These are phyloP conservation scores for Alethe castanea DNA, from an alignment of 2,113 vertebrate genomes.

Conservation along the genomic window DNA sequence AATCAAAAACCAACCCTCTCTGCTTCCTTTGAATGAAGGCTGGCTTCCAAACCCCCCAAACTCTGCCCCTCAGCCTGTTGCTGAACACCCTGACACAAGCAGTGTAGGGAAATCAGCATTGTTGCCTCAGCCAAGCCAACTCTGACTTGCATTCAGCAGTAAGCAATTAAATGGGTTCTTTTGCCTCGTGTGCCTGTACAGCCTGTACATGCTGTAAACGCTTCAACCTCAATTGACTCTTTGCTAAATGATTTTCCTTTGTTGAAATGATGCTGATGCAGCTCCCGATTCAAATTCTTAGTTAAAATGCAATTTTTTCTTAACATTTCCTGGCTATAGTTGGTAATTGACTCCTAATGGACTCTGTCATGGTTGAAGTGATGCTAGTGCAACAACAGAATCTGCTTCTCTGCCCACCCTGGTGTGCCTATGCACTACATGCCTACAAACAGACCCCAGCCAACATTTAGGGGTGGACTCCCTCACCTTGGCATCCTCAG, in stretches of 20 bases:
- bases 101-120: background rate
- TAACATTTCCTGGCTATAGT: slow-evolving; percentile 50
- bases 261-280: slow-evolving; percentile 71
- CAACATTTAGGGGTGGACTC: background rate
- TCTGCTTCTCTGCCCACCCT: slow-evolving; percentile 26
- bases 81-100: background rate
- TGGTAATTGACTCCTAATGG: slow-evolving; percentile 75
- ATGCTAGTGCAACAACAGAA: slow-evolving; percentile 57
- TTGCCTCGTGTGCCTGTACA: slow-evolving; percentile 39
- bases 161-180: slow-evolving; percentile 64
- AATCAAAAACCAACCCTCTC: background rate
- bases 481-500: background rate
- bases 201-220: slow-evolving; percentile 64
- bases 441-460: background rate
- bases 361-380: slow-evolving; percentile 71
- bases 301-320: slow-evolving; percentile 71
- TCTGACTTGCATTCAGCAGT: background rate
- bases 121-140: background rate
- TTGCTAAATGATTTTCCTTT: slow-evolving; percentile 74
- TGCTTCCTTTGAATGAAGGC: background rate
- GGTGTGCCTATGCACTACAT: background rate
- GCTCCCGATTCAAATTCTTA: slow-evolving; percentile 70
- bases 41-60: background rate
- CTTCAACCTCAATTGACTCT: slow-evolving; percentile 74
- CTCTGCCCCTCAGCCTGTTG: background rate